These are phyloP conservation scores for Oreochromis spilurus DNA, from an alignment of 2,113 vertebrate species.

Conservation along the genomic window DNA sequence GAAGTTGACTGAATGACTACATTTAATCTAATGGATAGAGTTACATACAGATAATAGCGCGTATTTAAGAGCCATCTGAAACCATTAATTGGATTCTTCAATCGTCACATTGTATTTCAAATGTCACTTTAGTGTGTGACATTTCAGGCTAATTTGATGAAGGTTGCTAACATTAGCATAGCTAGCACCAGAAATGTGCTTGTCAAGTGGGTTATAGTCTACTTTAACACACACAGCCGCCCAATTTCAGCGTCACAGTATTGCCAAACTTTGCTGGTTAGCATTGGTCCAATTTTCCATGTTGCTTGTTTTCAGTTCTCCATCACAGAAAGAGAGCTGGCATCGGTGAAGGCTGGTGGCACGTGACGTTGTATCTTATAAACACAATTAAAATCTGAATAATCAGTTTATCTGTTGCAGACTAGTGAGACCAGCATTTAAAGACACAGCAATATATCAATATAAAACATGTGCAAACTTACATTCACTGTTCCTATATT, in stretches of 20 bases:
- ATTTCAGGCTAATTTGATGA: not conserved
- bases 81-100: not conserved
- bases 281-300: not conserved
- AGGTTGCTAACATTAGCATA: not conserved
- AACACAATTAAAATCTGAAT: not conserved
- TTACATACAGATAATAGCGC: not conserved
- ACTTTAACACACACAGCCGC: not conserved
- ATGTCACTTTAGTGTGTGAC: not conserved
- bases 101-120: not conserved
- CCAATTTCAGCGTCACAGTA: not conserved
- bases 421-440: not conserved
- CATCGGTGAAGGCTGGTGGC: not conserved
- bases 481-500: not conserved
- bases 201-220: not conserved
- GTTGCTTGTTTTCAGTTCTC: not conserved
- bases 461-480: not conserved
- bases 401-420: not conserved
- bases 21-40: not conserved
- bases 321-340: not conserved
- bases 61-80: not conserved
- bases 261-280: not conserved
- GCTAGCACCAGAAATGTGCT: not conserved
- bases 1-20: not conserved
- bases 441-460: not conserved
- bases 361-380: not conserved